Evolutionary conservation across 2,797 vertebrate species (phyloP).

Genomic region (Enteromius treurensis): DNA sequence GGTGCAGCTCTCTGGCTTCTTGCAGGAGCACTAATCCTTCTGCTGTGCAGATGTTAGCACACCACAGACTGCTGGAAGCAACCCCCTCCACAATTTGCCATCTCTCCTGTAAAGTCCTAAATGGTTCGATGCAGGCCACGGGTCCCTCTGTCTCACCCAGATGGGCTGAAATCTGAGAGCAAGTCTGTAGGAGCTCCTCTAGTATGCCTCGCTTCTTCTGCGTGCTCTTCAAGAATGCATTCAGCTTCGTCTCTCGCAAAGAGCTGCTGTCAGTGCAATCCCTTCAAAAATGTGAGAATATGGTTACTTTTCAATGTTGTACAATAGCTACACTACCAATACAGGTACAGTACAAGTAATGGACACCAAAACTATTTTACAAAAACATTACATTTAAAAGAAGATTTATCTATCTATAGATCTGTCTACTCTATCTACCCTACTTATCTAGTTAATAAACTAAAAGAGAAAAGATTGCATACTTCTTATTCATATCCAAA

Average conservation of each 20-base stretch:
- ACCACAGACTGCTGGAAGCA: slow-evolving; percentile 77
- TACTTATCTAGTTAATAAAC: too few relatives aligned
- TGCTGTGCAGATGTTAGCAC: slow-evolving; percentile 69
- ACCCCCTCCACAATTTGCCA: slow-evolving; percentile 81
- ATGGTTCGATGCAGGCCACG: slow-evolving; percentile 79
- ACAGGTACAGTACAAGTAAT: background rate
- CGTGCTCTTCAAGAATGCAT: slow-evolving; percentile 73
- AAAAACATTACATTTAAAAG: background rate
- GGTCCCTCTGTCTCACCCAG: slow-evolving; percentile 81
- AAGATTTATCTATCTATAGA: background rate
- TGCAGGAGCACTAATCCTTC: slow-evolving; percentile 75
- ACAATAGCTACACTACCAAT: background rate
- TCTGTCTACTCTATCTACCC: too few relatives aligned
- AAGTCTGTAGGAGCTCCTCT: slow-evolving; percentile 73
- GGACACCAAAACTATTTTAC: background rate
- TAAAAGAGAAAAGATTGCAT: too few relatives aligned
- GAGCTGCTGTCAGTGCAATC: slow-evolving; percentile 75
- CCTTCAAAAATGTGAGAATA: slow-evolving; percentile 66
- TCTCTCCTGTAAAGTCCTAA: slow-evolving; percentile 81
- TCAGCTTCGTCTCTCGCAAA: slow-evolving; percentile 78
- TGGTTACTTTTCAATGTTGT: background rate
- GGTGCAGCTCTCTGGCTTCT: slow-evolving; percentile 72
- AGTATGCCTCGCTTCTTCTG: slow-evolving; percentile 74
- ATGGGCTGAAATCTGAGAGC: slow-evolving; percentile 75
- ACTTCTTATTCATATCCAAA: too few relatives aligned